Evolutionary conservation across 2,113 vertebrate genomes (phyloP), one percentile per base, ranked within the genome.

Genomic region (Monopterus albus): DNA sequence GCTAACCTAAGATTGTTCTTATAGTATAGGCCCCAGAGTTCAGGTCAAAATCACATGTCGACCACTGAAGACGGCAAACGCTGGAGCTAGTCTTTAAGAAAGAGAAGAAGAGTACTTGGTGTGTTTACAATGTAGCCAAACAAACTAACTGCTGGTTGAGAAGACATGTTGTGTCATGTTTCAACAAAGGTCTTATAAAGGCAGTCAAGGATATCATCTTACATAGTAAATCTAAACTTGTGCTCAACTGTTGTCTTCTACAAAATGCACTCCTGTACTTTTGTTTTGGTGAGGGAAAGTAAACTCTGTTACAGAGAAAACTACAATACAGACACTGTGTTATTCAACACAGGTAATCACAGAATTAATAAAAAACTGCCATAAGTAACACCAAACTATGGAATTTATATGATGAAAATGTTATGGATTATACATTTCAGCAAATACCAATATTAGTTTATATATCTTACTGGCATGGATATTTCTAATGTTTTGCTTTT

Each of bases 401-500:
- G 29, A 18, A 12, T 31, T 31, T 35, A 25, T 33, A 15, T 36
- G 50, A 28, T 56, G 6, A 17, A 28, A 20, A 29, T 21, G 14
- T 33, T 6, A 26, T 23, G 10, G 49, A 50, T 73, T 45, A 62
- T n/a, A 33, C 2, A 58, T 25, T 15, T 6, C 13, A n/a, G 23
- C 14, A 18, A 23, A 59, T 21, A 42, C 3, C 29, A 51, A 43
- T 35, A 55, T 60, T 55, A 60, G 59, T 38, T 20, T 39, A 10
- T 52, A 45, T 43, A 5, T 59, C 62, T 53, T 46, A 35, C 36
- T 28, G 13, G 26, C 43, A 26, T 1, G 28, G 40, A 0, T 14
- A n/a, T 14, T 65, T 21, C 21, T 17, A 51, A 33, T 29, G 55
- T 35, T 39, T 53, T 38, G 15, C 55, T 53, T 13, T 40, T 69